Base-by-base conservation (phyloP, 2,113 vertebrate genomes). In the Sclerurus mexicanus region DNA sequence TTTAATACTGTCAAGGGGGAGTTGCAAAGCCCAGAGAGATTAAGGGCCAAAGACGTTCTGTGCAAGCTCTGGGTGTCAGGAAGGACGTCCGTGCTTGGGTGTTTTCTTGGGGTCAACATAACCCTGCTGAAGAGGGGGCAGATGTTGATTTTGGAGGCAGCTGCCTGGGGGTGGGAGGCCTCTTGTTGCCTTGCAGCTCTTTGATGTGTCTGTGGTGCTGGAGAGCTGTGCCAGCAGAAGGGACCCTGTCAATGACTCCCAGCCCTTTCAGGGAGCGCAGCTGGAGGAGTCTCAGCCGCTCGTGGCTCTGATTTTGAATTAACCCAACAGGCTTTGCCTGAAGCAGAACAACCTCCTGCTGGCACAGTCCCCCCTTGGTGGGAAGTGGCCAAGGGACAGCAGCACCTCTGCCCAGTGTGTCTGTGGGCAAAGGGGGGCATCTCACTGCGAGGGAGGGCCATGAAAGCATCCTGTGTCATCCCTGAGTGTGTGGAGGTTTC, bases 141-240 rank as follows among this genome's bases (percentile, higher is more conserved):
- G 69, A 53, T 62, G 66, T 40, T 87, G 91, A 22, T 82, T 78
- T 62, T 53, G 52, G 52, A 62, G 60, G 14, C 59, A 69, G 78
- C 86, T 87, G 53, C 35, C 4, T 28, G 58, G 47, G 30, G 49
- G 6, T 8, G 4, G 58, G 68, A 42, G 79, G 37, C 33, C 27
- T n/a, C 50, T 62, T 55, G 28, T 46, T 85, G 33, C 79, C 46
- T 85, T 62, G 9, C 46, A 87, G 69, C 86, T 71, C 91, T 90
- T 85, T 78, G 86, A 52, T 78, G 83, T 64, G 90, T 59, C 56
- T 76, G 49, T 85, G 6, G 52, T 39, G 30, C 60, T 85, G 66
- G 79, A 49, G 67, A 62, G 46, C 71, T 93, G 46, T 88, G 90
- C 82, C 91, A 90, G 91, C 74, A 85, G 82, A 55, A 58, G 20